A percentile compares a stretch with the other conserved stretches of the same genome.
Conservation (phyloP, 2,888 invertebrate genomes). For the Pollenia angustigena region DNA sequence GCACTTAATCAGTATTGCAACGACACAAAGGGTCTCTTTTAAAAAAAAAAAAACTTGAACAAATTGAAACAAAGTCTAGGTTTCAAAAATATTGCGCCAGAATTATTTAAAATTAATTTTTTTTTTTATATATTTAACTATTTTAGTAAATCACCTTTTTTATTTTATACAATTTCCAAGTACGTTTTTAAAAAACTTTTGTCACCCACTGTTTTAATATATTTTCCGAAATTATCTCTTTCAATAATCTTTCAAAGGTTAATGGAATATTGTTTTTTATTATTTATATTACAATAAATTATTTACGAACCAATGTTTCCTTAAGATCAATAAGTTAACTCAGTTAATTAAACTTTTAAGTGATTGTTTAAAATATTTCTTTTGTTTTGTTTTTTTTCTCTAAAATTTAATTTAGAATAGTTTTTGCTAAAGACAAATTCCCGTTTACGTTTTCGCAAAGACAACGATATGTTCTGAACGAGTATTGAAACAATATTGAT, state of each 20-base stretch:
- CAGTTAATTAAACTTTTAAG: slow-evolving; percentile 52
- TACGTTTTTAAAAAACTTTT: neutral
- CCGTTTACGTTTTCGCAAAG: slow-evolving; percentile 15
- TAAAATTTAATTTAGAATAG: too few relatives aligned
- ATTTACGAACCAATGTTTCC: slow-evolving; percentile 46
- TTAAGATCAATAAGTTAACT: slow-evolving; percentile 54
- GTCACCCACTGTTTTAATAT: slow-evolving; percentile 39
- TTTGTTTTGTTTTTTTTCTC: neutral
- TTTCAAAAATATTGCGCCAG: too few relatives aligned
- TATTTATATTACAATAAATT: slow-evolving; percentile 37
- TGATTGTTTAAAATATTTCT: slow-evolving; percentile 13
- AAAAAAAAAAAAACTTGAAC: too few relatives aligned
- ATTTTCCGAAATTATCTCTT: slow-evolving; percentile 42
- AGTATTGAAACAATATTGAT: slow-evolving; percentile 68
- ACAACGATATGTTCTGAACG: slow-evolving; percentile 55
- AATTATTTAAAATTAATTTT: too few relatives aligned
- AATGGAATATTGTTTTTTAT: slow-evolving; percentile 59
- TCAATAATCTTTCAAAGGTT: slow-evolving; percentile 65
- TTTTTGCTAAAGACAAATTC: too few relatives aligned
- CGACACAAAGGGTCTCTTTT: too few relatives aligned
- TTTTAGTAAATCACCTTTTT: too few relatives aligned
- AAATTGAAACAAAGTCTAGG: too few relatives aligned
- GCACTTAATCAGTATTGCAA: too few relatives aligned
- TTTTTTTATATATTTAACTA: too few relatives aligned
- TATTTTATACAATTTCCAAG: neutral